Base-by-base conservation (phyloP, 2,797 vertebrate species). In the Channa striata region DNA sequence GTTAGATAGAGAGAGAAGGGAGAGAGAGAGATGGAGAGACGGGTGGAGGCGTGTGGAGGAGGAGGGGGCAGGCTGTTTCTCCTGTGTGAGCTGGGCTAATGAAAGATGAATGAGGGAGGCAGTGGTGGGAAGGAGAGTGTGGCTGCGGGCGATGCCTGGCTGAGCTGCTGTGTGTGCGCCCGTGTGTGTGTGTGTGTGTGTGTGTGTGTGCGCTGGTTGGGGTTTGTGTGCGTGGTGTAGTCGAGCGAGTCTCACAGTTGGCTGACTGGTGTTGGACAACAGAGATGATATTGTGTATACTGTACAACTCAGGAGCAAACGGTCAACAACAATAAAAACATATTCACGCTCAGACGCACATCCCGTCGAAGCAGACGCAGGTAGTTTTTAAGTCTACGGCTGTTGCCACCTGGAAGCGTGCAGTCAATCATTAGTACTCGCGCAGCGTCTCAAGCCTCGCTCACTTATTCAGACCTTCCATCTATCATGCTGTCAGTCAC, bases 41-140 rank as follows among this genome's bases (percentile, higher is more conserved):
- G 72, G 64, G 72, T 60, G 71, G 71, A 70, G 74, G 81, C 49
- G 68, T 57, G 49, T 12, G 21, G 66, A 30, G 72, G 50, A 36
- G 37, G 59, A 25, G 42, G 40, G 40, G 61, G 77, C 9, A 42
- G 73, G 73, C 72, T 78, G 86, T 73, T 85, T 83, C 87, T 91
- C 91, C 86, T 87, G 85, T 84, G 88, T 84, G 87, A 87, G 89
- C 74, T 57, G 34, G 78, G 87, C 88, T 91, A 87, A 90, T 93
- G 91, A 92, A 93, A 93, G 91, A 93, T 93, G 91, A 92, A 93
- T 92, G 93, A 93, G 90, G 87, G 89, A 90, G 89, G 81, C 85
- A 82, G 89, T 21, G 83, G 89, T 82, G 90, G 86, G 87, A 87
- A 87, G 83, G 86, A 85, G 89, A 78, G 88, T 68, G 87, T 87